These are phyloP conservation scores for Papilio machaon DNA, from an alignment of 1,140 invertebrate genomes.

Conservation along the genomic window DNA sequence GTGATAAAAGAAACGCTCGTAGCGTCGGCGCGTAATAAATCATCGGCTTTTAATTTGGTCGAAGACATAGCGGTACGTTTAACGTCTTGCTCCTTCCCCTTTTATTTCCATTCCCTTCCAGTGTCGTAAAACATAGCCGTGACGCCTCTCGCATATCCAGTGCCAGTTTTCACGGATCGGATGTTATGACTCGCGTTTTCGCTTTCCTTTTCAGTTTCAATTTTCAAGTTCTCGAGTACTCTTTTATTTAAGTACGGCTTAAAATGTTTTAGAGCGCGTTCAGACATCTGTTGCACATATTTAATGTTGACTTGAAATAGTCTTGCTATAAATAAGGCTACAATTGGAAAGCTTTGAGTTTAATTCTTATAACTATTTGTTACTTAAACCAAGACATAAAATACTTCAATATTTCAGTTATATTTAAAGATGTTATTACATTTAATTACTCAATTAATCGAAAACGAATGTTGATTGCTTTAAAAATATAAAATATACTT, in stretches of 20 bases:
- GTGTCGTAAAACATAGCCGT: constrained; percentile 62
- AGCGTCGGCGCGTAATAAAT: constrained; percentile 53
- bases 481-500: too few species aligned
- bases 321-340: background rate
- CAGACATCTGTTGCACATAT: constrained; percentile 14
- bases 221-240: background rate
- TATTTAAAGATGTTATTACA: too few species aligned
- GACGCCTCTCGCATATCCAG: constrained; percentile 43
- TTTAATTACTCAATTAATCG: too few species aligned
- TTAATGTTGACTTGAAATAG: constrained; percentile 23
- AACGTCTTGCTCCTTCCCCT: constrained; percentile 55
- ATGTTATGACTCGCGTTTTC: constrained; percentile 26
- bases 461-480: too few species aligned
- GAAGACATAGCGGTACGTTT: constrained; percentile 57
- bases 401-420: too few species aligned
- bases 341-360: background rate
- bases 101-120: constrained; percentile 61
- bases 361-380: background rate
- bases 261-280: constrained; percentile 5
- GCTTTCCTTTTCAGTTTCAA: constrained; percentile 34
- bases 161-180: constrained; percentile 37
- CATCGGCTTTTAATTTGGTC: constrained; percentile 66
- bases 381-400: background rate
- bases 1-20: constrained; percentile 26
- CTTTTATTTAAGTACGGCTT: constrained; percentile 12